Evolutionary conservation across 2,888 invertebrate species (phyloP).

Genomic region (Nezara viridula): DNA sequence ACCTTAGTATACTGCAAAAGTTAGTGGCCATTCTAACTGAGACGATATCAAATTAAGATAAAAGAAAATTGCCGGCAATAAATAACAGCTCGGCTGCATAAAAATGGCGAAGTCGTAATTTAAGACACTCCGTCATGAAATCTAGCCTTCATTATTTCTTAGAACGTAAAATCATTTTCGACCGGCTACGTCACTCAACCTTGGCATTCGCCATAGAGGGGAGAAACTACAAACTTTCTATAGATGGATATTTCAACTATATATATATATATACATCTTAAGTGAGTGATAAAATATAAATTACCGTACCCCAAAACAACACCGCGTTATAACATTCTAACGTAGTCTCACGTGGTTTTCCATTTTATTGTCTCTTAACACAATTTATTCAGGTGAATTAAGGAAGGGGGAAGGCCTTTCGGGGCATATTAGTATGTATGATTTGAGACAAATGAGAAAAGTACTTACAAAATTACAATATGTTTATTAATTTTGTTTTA

Average conservation of each 20-base stretch:
- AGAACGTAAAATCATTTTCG: constrained; percentile 5
- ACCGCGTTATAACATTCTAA: no score
- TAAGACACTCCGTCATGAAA: constrained; percentile 37
- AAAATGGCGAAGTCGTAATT: constrained; percentile 32
- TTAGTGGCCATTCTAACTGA: constrained; percentile 1
- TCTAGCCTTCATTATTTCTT: constrained; percentile 11
- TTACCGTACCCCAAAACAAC: neutral
- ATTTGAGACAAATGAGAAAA: no score
- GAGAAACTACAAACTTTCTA: neutral
- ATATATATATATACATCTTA: neutral
- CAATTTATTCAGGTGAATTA: no score
- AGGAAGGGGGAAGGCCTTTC: no score
- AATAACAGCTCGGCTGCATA: neutral
- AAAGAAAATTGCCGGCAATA: constrained; percentile 23
- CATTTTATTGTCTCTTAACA: no score
- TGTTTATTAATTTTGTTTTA: no score
- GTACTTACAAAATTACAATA: no score
- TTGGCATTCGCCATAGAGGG: neutral
- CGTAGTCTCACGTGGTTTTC: no score
- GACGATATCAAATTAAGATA: constrained; percentile 46
- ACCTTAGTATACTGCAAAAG: neutral
- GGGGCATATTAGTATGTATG: no score
- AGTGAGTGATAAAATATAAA: neutral
- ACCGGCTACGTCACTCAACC: neutral
- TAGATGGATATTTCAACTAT: neutral